Percentiles rank a stretch among this genome's conserved stretches.
These are phyloP conservation scores for Scyliorhinus canicula DNA, from an alignment of 2,797 vertebrate species.

Conservation along the genomic window DNA sequence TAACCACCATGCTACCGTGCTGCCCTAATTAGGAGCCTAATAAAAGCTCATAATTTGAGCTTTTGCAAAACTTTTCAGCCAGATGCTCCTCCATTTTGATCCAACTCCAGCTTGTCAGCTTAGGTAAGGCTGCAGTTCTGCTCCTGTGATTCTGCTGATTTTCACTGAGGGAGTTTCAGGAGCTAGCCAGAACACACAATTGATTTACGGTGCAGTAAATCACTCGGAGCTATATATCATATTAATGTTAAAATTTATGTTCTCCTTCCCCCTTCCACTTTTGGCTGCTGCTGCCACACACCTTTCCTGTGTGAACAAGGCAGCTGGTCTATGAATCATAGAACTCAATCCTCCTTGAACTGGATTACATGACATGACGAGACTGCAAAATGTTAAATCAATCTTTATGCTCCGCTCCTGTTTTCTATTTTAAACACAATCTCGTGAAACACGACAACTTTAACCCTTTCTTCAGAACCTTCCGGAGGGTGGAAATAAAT, in stretches of 20 bases:
- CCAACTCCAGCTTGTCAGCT: background rate
- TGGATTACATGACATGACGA: background rate
- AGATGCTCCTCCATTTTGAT: background rate
- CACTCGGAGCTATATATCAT: background rate
- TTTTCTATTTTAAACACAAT: background rate
- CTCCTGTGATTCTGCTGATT: background rate
- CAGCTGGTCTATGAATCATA: background rate
- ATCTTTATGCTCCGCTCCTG: background rate
- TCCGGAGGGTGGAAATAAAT: background rate
- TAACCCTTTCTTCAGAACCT: background rate
- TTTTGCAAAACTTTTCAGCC: background rate
- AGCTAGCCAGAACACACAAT: background rate
- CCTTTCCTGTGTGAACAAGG: background rate
- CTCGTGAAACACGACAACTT: background rate
- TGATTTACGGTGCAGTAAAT: background rate
- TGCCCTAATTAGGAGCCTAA: no score
- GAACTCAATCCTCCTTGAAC: background rate
- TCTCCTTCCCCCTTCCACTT: background rate
- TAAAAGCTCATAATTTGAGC: no score
- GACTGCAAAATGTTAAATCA: background rate
- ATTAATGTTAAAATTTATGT: constrained; percentile 13
- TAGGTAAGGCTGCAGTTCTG: background rate
- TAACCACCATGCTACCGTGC: no score
- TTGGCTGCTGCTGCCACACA: background rate
- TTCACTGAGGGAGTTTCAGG: background rate